Base-by-base conservation (phyloP, 1,140 invertebrate genomes). In the Nephila pilipes region DNA sequence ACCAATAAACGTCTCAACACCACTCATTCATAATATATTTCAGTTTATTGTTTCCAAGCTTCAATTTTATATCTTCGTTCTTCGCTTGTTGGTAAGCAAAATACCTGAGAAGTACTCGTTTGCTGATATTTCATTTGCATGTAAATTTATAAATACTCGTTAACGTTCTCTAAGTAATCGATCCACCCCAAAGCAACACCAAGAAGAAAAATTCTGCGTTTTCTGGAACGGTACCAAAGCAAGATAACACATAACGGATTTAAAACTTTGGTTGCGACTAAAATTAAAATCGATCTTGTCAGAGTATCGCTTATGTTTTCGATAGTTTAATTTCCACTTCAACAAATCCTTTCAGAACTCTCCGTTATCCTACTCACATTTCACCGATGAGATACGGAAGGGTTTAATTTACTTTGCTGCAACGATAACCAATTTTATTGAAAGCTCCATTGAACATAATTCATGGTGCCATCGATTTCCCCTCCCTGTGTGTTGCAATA, bases 281-380 rank as follows among this genome's bases (percentile, higher is more conserved):
- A 36, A 36, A 14, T 18, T 14, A 29, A 2, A 36, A 36, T 75
- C 69, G 69, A 75, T 75, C 14, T 12, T 29, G 29, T 32, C 2
- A 36, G 32, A 6, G 18, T 32, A 12, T 75, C 29, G 32, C 16
- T 18, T 10, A 16, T 20, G 46, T 10, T 46, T 0, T 16, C 25
- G 29, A 75, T 75, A 75, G 25, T 75, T 75, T 75, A 75, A 75
- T 36, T 75, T 75, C 69, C 69, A 75, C 69, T 75, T 36, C 32
- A 75, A 75, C 69, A 32, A 75, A 75, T 75, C 69, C 32, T 32
- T 75, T 36, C 29, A 46, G 46, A 46, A 46, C 46, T 46, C 6
- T 46, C 46, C 46, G 46, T 46, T 46, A 46, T 46, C 0, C 46
- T 10, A 46, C 6, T 10, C 6, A 0, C 46, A 46, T 46, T 46